Evolutionary conservation across 1,140 invertebrate species (phyloP).

Genomic region (Tribolium madens): DNA sequence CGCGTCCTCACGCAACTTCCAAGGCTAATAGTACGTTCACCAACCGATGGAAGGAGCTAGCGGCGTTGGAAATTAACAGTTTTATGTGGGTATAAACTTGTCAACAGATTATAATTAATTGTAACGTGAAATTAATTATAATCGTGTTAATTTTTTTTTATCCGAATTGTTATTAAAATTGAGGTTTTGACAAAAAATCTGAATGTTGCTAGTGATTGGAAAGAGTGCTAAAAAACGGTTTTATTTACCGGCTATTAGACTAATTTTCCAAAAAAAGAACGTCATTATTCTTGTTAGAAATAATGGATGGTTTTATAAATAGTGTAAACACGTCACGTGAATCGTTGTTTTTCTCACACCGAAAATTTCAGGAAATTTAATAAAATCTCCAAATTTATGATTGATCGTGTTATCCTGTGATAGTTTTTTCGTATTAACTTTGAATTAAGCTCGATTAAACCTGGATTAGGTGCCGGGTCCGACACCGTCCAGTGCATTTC

Average conservation of each 20-base stretch:
- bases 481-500: constrained; percentile 31
- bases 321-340: constrained; percentile 23
- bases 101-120: not conserved
- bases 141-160: not conserved
- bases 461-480: not conserved
- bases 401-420: not conserved
- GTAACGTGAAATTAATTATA: not conserved
- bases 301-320: constrained; percentile 38
- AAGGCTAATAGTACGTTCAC: constrained; percentile 18
- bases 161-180: not conserved
- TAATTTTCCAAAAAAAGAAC: constrained; percentile 31
- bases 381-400: not conserved
- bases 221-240: constrained; percentile 1
- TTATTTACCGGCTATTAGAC: constrained; percentile 22
- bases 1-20: not conserved
- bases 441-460: not conserved
- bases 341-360: constrained; percentile 5
- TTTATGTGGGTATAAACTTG: constrained; percentile 2
- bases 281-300: constrained; percentile 31
- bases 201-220: constrained; percentile 1
- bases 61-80: constrained; percentile 2
- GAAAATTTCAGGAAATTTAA: not conserved
- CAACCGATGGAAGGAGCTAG: constrained; percentile 16
- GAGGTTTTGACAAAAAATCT: not conserved
- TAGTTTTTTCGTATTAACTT: not conserved